Evolutionary conservation across 2,888 invertebrate species (phyloP).

Genomic region (Erpobdella octoculata): DNA sequence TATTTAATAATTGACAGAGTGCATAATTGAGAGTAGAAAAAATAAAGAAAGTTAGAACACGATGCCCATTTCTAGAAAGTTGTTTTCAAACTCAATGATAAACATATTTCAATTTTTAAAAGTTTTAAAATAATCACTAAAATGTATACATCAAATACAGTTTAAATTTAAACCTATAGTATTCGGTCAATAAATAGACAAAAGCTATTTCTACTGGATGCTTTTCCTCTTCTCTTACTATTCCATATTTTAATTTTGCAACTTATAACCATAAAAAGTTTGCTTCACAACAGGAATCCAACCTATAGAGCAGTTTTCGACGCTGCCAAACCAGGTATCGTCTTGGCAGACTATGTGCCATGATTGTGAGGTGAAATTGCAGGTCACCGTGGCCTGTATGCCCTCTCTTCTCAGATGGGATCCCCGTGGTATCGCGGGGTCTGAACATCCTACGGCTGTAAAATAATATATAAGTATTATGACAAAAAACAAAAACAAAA

Average conservation of each 20-base stretch:
- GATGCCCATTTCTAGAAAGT: too few relatives aligned
- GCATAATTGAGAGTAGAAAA: too few relatives aligned
- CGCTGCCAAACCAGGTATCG: slow-evolving; percentile 34
- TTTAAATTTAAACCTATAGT: background rate
- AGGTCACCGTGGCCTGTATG: slow-evolving; percentile 34
- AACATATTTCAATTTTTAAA: too few relatives aligned
- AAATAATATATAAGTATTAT: too few relatives aligned
- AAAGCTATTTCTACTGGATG: background rate
- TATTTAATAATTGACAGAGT: too few relatives aligned
- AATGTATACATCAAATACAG: too few relatives aligned
- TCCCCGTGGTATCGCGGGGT: slow-evolving; percentile 34
- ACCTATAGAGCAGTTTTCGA: slow-evolving; percentile 35
- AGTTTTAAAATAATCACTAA: too few relatives aligned
- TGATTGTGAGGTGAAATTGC: slow-evolving; percentile 35
- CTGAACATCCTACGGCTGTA: slow-evolving; percentile 36
- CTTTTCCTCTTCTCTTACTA: background rate
- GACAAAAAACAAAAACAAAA: too few relatives aligned
- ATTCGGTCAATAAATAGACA: background rate
- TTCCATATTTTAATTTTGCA: background rate
- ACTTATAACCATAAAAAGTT: background rate
- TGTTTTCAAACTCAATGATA: too few relatives aligned
- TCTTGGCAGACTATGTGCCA: slow-evolving; percentile 36
- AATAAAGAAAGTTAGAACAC: too few relatives aligned
- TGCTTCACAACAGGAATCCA: slow-evolving; percentile 23
- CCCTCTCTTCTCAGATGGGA: slow-evolving; percentile 32